Evolutionary conservation across 35 echinoderm and acorn worm genomes (phyloP), one percentile per base, ranked within the genome.

Genomic region (Hemicentrotus pulcherrimus): DNA sequence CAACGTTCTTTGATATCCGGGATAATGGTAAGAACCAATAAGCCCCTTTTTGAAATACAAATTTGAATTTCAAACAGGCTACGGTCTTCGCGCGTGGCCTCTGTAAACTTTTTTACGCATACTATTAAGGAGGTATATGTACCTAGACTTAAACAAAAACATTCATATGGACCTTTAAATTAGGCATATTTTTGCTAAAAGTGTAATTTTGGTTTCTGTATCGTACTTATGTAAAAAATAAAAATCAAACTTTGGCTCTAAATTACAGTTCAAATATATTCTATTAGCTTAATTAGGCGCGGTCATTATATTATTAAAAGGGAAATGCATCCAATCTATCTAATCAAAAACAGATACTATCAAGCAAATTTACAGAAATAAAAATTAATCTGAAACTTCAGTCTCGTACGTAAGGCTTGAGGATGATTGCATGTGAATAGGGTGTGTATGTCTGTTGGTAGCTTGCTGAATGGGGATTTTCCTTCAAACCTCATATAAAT

Each of bases 401-500:
- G 30, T 19, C 15, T 85, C 15, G 70, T 4, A 41, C 65, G 5
- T n/a, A 7, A 4, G 28, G 18, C 65, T 0, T n/a, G 22, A 78
- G 19, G 61, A 28, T 28, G 65, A 5, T 28, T 78, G 4, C 0
- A 78, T 78, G 65, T 78, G 19, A 78, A 78, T n/a, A 5, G 65
- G 65, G 65, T 24, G 24, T 28, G 19, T 22, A 5, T 90, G 88
- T 90, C 32, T 90, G 88, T 33, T 33, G 3, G 32, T 90, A 33
- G 46, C 31, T 41, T 90, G 88, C 32, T 47, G 88, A 47, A 45
- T 45, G 88, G 19, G 13, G 88, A 90, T 90, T 90, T 90, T 33
- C 32, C 15, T 90, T 47, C 88, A 90, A 90, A 31, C 88, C 46
- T 47, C 88, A 90, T 45, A 90, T 90, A 90, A 90, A 90, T 35